Evolutionary conservation across 1,140 invertebrate species (phyloP), one percentile per base, ranked within the genome.

Genomic region (Hycleus phaleratus): DNA sequence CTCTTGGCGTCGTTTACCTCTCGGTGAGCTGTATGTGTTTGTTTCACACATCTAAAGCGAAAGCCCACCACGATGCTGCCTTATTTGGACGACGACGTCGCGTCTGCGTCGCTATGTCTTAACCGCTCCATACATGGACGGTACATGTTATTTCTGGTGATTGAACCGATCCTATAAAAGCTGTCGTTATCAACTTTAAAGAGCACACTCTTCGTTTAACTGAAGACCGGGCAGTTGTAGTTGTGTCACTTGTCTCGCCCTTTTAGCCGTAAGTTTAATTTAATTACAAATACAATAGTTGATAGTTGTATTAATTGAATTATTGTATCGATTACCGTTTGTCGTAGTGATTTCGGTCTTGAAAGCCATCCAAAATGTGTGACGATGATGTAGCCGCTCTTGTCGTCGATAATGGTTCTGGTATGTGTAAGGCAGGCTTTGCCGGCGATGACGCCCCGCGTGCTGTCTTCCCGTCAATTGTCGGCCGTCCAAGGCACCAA

Each of bases 351-450:
- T 18, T 1, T 18, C 18, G 18, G 18, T 18, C 18, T 18, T 18
- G 18, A 18, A 18, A 18, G 18, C 18, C 18, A 18, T 18, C 18
- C 18, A 86, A 79, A 74, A 92, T 91, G 89, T 90, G 87, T 82
- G 88, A 90, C 84, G 89, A 93, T 77, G 90, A 93, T 81, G 88
- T 93, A 81, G 87, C 88, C 73, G 89, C 91, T 74, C 74, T 91
- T 85, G 88, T 90, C 64, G 86, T 90, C 65, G 89, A 90, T 79
- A 91, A 91, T 82, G 88, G 88, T 65, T 90, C 86, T 74, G 86
- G 90, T 74, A 93, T 93, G 90, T 93, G 90, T 82, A 93, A 93
- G 73, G 90, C 91, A 73, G 91, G 91, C 63, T 93, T 94, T 75
- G 90, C 91, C 61, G 90, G 90, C 65, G 90, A 92, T 75, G 89